Conservation (phyloP, 2,888 invertebrate genomes). For the Drosophila algonquin region DNA sequence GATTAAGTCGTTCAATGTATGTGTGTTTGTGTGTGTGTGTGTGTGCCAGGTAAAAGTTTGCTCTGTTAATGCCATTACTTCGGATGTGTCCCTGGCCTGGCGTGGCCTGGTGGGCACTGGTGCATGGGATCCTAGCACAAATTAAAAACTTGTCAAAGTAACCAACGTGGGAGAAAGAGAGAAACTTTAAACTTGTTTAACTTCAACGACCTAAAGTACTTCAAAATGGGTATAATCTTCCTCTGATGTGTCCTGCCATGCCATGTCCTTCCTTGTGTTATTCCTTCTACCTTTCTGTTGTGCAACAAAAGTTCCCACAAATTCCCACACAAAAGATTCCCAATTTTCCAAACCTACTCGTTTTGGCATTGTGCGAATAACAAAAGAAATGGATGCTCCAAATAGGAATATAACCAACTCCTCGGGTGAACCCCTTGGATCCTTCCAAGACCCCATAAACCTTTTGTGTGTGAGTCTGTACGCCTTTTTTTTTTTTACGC, state of each 20-base stretch:
- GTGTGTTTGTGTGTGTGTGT: constrained; percentile 19
- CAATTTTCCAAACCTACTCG: constrained; percentile 20
- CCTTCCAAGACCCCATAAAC: not conserved
- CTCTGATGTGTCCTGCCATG: not conserved
- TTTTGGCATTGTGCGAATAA: constrained; percentile 9
- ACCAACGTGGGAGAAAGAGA: not conserved
- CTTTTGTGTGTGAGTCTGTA: constrained; percentile 7
- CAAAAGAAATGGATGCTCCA: constrained; percentile 48
- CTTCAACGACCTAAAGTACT: no score
- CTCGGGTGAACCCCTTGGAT: constrained; percentile 3
- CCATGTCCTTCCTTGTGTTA: not conserved
- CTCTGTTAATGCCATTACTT: constrained; percentile 65
- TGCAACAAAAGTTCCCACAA: not conserved
- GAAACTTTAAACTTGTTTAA: not conserved
- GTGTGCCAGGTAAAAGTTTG: constrained; percentile 56
- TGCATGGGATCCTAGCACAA: constrained; percentile 41
- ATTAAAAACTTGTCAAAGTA: constrained; percentile 48
- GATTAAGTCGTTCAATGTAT: constrained; percentile 63
- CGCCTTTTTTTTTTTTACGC: no score
- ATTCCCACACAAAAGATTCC: no score
- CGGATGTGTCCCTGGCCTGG: constrained; percentile 4
- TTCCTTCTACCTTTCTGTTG: not conserved
- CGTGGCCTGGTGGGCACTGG: no score
- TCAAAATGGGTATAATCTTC: not conserved
- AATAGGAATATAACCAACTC: constrained; percentile 21